Evolutionary conservation across 2,113 vertebrate genomes (phyloP), one percentile per base, ranked within the genome.

Genomic region (Coreoperca whiteheadi): DNA sequence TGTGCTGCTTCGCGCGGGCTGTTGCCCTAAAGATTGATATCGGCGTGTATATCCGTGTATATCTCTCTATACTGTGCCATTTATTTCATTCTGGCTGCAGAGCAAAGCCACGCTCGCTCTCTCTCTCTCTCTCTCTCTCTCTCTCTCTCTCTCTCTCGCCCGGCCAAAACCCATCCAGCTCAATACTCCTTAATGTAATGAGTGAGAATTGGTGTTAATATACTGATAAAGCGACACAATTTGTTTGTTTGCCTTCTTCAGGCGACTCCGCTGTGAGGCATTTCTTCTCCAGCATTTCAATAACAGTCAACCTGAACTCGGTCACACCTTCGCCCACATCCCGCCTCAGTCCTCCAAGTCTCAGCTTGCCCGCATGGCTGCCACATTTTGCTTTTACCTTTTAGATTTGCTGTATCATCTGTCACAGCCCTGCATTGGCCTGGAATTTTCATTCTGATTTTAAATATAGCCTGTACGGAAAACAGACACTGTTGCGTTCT

Each of bases 191-290:
- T 94, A 95, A 95, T 94, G 94, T 95, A 95, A 96, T 96, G 94
- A 95, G 93, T 85, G 92, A 87, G 93, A 96, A 95, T 95, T 95
- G 92, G 93, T 94, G 94, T 94, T 95, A 95, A 96, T 95, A 93
- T 91, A 94, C 94, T 95, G 94, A 93, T 93, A 94, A 95, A 91
- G 95, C 92, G 92, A 92, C 94, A 92, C 91, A 84, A 90, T 94
- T 83, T 93, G 92, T 93, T 94, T 93, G 92, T 92, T 93, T 91
- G 88, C 84, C 84, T 91, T 89, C 83, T 87, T 69, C 81, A 76
- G 77, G 79, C 88, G 81, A 88, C 86, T 90, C 71, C 48, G 92
- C 95, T 94, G 74, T 90, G 69, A 94, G 91, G 94, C 94, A 92
- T 93, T 92, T 88, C 88, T 84, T 87, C 89, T 82, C 39, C 89